Evolutionary conservation across 2,113 vertebrate genomes (phyloP).

Genomic region (Gulo gulo): DNA sequence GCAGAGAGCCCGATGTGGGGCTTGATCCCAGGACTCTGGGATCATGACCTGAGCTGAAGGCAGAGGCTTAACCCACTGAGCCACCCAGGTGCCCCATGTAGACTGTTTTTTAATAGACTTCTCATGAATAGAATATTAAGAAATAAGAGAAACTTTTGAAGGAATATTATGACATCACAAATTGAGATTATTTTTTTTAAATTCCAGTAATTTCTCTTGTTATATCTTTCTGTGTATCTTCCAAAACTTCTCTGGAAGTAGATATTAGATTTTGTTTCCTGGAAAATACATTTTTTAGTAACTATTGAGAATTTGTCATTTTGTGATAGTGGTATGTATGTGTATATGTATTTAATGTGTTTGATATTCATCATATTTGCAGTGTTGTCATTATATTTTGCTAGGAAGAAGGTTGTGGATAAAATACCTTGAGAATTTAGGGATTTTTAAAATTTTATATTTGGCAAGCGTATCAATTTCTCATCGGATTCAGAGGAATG

Average conservation of each 20-base stretch:
- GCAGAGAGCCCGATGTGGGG: too few relatives aligned
- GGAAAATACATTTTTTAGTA: background rate
- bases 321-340: background rate
- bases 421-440: background rate
- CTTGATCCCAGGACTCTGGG: too few relatives aligned
- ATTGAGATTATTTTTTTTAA: background rate
- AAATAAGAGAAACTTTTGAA: background rate
- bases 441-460: background rate
- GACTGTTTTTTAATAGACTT: background rate
- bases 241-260: background rate
- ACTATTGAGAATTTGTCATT: background rate
- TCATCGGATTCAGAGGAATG: background rate
- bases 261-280: background rate
- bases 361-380: background rate
- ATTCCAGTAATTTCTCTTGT: background rate
- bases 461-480: background rate
- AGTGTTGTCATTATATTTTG: background rate
- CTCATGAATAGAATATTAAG: background rate
- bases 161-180: background rate
- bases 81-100: too few relatives aligned
- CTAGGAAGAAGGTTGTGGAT: background rate
- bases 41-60: too few relatives aligned
- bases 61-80: too few relatives aligned
- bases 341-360: background rate
- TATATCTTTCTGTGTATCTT: background rate